Evolutionary conservation across 35 echinoderm and acorn worm genomes (phyloP), one percentile per base, ranked within the genome.

Genomic region (Apostichopus japonicus): DNA sequence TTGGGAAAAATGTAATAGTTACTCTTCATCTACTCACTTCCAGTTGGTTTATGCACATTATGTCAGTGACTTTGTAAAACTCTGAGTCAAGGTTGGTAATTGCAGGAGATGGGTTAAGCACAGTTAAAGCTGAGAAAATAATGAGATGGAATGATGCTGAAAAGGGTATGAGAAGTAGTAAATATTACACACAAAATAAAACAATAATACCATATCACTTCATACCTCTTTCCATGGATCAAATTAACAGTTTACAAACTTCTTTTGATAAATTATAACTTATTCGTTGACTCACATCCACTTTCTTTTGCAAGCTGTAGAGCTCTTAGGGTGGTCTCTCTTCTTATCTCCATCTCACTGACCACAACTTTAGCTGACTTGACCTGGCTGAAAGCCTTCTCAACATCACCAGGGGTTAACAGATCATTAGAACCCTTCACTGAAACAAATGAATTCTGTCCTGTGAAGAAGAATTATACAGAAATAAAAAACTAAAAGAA

Each of bases 81-180:
- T 95, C 94, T 56, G 89, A 19, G 70, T 94, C 82, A 71, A 98
- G 81, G 27, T 75, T 78, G 15, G 92, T 57, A n/a, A 98, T 88
- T 16, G 92, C 96, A 67, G 96, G 96, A 58, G 96, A 94, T 73
- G 96, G 96, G 77, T 98, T 98, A 4, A 98, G 78, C 23, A 98
- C 83, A 13, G 96, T 95, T 62, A 78, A 73, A n/a, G 92, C 96
- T 98, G 90, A 95, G 87, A 55, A 79, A 80, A 95, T 57, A 15
- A 80, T 7, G 8, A 77, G 24, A 77, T 77, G 75, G 7, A n/a
- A 77, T 8, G 10, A 77, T 23, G 7, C 57, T 61, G 57, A 61
- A 61, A 61, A 61, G 7, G 5, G 57, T 61, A 8, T 10, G 57
- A 1, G 57, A 10, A 10, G 7, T 11, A 61, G 8, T 61, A 10